Conservation (phyloP, 2,888 invertebrate species). For the Epirrhoe tristata region DNA sequence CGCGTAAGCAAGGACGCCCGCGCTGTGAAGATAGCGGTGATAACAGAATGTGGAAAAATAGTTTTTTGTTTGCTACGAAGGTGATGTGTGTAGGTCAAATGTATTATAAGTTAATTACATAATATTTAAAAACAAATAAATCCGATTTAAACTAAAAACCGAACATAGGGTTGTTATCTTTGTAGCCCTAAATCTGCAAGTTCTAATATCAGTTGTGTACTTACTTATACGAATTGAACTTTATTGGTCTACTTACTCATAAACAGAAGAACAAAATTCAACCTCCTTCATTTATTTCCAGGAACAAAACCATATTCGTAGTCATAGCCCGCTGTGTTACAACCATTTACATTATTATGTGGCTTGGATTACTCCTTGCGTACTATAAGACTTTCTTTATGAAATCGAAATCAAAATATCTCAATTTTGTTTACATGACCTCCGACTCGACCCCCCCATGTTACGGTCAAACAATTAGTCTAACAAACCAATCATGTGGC, state of each 20-base stretch:
- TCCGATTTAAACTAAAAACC: background rate
- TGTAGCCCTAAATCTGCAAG: too few relatives aligned
- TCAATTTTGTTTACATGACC: constrained; percentile 39
- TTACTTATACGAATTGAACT: too few relatives aligned
- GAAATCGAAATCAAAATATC: constrained; percentile 37
- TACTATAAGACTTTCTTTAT: constrained; percentile 35
- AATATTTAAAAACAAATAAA: background rate
- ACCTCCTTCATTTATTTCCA: too few relatives aligned
- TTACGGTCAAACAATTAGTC: constrained; percentile 43
- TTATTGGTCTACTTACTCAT: too few relatives aligned
- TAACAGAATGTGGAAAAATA: constrained; percentile 43
- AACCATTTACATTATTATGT: background rate
- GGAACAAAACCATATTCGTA: too few relatives aligned
- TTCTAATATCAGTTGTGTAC: too few relatives aligned
- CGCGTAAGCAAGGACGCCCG: constrained; percentile 43
- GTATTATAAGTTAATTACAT: constrained; percentile 5
- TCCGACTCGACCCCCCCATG: constrained; percentile 35
- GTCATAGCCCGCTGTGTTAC: too few relatives aligned
- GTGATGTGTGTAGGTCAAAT: constrained; percentile 40
- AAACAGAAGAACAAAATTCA: too few relatives aligned
- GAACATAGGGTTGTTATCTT: too few relatives aligned
- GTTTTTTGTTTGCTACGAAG: constrained; percentile 39
- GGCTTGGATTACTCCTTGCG: background rate
- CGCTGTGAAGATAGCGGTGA: constrained; percentile 45
- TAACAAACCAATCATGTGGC: constrained; percentile 46